phyloP scores from a whole-genome alignment of 2,797 vertebrate species.

The Gadopsis bispinosus region DNA sequence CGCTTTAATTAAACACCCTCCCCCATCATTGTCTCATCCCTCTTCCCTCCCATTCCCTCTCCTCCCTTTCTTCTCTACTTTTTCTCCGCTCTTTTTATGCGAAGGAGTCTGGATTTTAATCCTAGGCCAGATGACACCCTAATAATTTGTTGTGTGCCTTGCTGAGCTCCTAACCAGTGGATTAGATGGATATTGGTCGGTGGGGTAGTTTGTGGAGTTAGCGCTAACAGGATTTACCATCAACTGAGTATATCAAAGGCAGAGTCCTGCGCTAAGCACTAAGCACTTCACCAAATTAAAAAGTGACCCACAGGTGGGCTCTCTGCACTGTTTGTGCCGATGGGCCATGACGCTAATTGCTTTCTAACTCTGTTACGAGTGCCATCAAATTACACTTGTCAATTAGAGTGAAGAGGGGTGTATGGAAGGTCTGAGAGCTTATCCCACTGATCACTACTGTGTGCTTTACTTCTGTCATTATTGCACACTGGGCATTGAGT shows the following conservation, averaged over 20 bases:
- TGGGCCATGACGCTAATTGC: slow-evolving; percentile 87
- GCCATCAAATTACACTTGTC: slow-evolving; percentile 87
- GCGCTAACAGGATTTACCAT: slow-evolving; percentile 89
- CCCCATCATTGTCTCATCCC: slow-evolving; percentile 70
- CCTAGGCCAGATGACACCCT: slow-evolving; percentile 81
- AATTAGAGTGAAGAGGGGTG: slow-evolving; percentile 82
- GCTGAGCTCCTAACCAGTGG: slow-evolving; percentile 83
- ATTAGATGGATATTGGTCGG: slow-evolving; percentile 86
- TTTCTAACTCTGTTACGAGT: slow-evolving; percentile 88
- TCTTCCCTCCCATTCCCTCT: slow-evolving; percentile 60
- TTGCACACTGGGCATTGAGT: slow-evolving; percentile 75
- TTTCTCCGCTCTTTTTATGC: slow-evolving; percentile 56
- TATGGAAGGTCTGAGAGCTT: slow-evolving; percentile 77
- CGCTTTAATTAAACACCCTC: slow-evolving; percentile 86
- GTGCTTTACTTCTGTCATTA: slow-evolving; percentile 80
- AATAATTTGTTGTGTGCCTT: slow-evolving; percentile 84
- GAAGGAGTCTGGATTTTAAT: slow-evolving; percentile 76
- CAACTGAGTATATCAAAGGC: slow-evolving; percentile 88
- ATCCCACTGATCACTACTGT: slow-evolving; percentile 75
- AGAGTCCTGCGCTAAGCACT: slow-evolving; percentile 82
- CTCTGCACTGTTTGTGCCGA: slow-evolving; percentile 80
- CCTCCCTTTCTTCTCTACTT: slow-evolving; percentile 58
- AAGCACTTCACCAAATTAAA: slow-evolving; percentile 91
- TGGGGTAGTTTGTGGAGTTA: slow-evolving; percentile 83
- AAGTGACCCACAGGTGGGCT: slow-evolving; percentile 88